Evolutionary conservation across 2,797 vertebrate species (phyloP).

Genomic region (Xerus rutilus): DNA sequence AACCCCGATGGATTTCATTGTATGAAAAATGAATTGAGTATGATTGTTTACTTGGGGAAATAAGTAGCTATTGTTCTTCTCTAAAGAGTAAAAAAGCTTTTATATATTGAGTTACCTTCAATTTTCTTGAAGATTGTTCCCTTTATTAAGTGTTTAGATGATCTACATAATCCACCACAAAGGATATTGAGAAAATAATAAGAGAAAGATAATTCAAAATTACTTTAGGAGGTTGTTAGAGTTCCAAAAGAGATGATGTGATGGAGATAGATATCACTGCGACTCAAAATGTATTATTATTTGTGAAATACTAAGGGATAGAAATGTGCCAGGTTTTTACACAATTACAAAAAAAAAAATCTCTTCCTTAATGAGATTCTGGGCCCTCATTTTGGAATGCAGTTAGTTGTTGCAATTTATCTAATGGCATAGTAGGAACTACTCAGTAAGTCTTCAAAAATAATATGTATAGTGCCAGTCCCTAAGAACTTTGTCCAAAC

Average conservation of each 20-base stretch:
- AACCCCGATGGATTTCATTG: conserved; percentile 66
- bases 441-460: conserved; percentile 35
- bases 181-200: conserved; percentile 68
- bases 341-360: conserved; percentile 1
- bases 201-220: conserved; percentile 76
- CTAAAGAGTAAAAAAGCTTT: conserved; percentile 71
- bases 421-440: not conserved
- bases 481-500: not conserved
- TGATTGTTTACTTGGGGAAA: conserved; percentile 78
- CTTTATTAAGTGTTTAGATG: conserved; percentile 70
- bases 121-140: conserved; percentile 73
- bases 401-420: conserved; percentile 21
- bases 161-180: conserved; percentile 74
- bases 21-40: conserved; percentile 68
- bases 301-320: conserved; percentile 55
- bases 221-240: conserved; percentile 67
- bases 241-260: conserved; percentile 61
- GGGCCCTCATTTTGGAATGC: not conserved
- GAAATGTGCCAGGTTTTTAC: conserved; percentile 59
- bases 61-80: conserved; percentile 76
- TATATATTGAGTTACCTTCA: conserved; percentile 68
- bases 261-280: conserved; percentile 41
- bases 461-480: not conserved
- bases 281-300: conserved; percentile 63
- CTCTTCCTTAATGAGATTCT: conserved; percentile 24